These are phyloP conservation scores for Drosophila bipectinata DNA, from an alignment of 1,140 invertebrate genomes.

Conservation along the genomic window DNA sequence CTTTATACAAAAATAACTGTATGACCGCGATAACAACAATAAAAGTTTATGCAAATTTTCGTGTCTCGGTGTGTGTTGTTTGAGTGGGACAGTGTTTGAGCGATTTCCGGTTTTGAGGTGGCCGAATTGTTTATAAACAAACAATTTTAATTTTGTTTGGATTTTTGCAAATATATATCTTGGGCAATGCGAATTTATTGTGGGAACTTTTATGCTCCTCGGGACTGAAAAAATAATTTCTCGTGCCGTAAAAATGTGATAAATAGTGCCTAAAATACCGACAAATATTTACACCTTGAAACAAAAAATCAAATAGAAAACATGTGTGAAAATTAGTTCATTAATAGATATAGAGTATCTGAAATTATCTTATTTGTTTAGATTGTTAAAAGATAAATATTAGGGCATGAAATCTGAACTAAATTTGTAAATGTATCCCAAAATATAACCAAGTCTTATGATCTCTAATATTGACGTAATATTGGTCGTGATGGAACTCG, in stretches of 20 bases:
- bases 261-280: constrained; percentile 7
- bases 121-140: constrained; percentile 61
- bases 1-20: constrained; percentile 44
- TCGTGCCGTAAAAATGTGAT: constrained; percentile 14
- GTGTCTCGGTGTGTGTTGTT: constrained; percentile 20
- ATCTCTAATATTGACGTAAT: constrained; percentile 8
- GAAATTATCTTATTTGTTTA: too few relatives aligned
- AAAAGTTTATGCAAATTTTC: constrained; percentile 56
- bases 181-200: constrained; percentile 27
- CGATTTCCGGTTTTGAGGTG: constrained; percentile 53
- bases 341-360: too few relatives aligned
- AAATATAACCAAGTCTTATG: background rate
- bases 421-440: too few relatives aligned
- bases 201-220: constrained; percentile 17
- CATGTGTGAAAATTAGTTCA: background rate
- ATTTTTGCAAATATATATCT: constrained; percentile 7
- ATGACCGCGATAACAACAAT: constrained; percentile 33
- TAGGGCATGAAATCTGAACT: too few relatives aligned
- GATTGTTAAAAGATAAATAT: too few relatives aligned
- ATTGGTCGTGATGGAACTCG: constrained; percentile 27
- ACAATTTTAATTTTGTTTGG: constrained; percentile 16
- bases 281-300: constrained; percentile 21
- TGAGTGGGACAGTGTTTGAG: constrained; percentile 17
- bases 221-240: constrained; percentile 22
- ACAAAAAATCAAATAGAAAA: background rate